Evolutionary conservation across 2,113 vertebrate species (phyloP).

Genomic region (Axis porcinus): DNA sequence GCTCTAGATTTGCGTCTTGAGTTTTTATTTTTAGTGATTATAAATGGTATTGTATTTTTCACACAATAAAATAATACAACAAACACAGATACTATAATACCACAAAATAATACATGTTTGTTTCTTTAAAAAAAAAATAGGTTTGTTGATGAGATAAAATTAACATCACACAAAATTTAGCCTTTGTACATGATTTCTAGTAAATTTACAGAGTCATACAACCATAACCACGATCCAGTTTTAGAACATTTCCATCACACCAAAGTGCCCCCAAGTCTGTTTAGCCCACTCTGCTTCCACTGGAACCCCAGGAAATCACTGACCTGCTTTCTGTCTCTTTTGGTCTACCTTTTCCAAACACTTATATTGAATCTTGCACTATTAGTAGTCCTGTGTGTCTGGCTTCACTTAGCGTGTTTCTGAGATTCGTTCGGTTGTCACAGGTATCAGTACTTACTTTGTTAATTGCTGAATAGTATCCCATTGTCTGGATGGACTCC

Average conservation of each 20-base stretch:
- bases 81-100: background rate
- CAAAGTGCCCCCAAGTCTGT: background rate
- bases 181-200: background rate
- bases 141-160: background rate
- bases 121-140: background rate
- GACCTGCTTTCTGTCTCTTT: rapidly evolving
- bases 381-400: rapidly evolving
- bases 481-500: background rate
- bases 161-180: background rate
- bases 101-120: background rate
- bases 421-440: rapidly evolving
- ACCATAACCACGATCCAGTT: too few relatives aligned
- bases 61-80: background rate
- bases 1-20: background rate
- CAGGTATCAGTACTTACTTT: background rate
- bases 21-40: background rate
- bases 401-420: rapidly evolving
- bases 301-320: rapidly evolving
- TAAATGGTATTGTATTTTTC: background rate
- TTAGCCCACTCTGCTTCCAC: background rate
- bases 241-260: background rate
- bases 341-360: too few relatives aligned
- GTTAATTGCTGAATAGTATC: background rate
- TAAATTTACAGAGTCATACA: background rate
- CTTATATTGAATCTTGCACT: rapidly evolving